These are phyloP conservation scores for Anas bernieri DNA, from an alignment of 2,797 vertebrate species.

Conservation along the genomic window DNA sequence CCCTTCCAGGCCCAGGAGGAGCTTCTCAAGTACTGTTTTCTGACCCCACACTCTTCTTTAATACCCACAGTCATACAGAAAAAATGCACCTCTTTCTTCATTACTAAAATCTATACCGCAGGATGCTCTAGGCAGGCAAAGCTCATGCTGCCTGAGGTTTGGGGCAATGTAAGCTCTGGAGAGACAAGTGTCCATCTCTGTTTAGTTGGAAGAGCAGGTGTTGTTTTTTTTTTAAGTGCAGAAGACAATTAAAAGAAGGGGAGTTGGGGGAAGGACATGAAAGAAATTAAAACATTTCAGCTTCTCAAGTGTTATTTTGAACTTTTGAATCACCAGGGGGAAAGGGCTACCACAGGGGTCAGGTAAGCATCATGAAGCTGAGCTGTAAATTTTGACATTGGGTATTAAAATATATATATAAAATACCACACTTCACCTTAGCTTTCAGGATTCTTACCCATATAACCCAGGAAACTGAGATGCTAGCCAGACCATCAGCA, in stretches of 20 bases:
- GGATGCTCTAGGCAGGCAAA: not conserved
- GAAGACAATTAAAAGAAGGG: not conserved
- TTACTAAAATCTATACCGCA: not conserved
- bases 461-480: not conserved
- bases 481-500: not conserved
- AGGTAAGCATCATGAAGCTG: not conserved
- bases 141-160: not conserved
- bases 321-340: not conserved
- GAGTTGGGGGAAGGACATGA: not conserved
- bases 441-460: not conserved
- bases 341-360: not conserved
- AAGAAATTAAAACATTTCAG: not conserved
- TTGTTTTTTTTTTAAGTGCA: not conserved
- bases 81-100: not conserved
- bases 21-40: not conserved
- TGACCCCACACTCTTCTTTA: not conserved
- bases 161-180: not conserved
- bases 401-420: not conserved
- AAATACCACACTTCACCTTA: not conserved
- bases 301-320: not conserved
- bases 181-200: not conserved
- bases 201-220: not conserved
- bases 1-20: not conserved
- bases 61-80: not conserved
- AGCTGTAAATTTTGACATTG: not conserved